Conservation (phyloP, 2,888 invertebrate genomes). For the Agrilus mali region DNA sequence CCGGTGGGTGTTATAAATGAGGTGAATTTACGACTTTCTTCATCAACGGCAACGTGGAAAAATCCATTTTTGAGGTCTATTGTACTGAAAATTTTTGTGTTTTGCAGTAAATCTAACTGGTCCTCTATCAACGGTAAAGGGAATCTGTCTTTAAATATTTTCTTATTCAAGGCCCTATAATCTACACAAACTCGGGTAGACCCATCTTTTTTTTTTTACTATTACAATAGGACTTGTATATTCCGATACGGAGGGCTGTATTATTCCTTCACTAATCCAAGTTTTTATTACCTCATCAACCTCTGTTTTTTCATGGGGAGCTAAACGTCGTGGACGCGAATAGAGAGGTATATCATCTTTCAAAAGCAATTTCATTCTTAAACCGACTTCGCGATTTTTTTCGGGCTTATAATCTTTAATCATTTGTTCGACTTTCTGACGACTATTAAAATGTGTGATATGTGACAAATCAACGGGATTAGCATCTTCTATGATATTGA, state of each 20-base stretch:
- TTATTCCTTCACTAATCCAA: constrained; percentile 23
- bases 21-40: constrained; percentile 21
- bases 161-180: constrained; percentile 26
- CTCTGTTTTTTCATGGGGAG: constrained; percentile 14
- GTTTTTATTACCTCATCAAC: constrained; percentile 19
- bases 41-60: constrained; percentile 24
- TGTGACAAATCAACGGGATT: no score
- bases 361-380: constrained; percentile 21
- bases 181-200: constrained; percentile 24
- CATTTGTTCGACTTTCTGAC: constrained; percentile 6
- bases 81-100: no score
- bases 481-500: no score
- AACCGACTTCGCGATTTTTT: constrained; percentile 12
- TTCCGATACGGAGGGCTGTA: constrained; percentile 21
- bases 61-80: no score
- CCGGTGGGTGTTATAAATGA: constrained; percentile 27
- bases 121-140: constrained; percentile 28
- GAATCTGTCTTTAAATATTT: constrained; percentile 19
- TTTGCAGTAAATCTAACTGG: constrained; percentile 20
- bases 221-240: constrained; percentile 23
- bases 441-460: no score
- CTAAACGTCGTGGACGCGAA: constrained; percentile 16
- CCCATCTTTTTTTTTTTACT: constrained; percentile 19
- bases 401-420: constrained; percentile 15
- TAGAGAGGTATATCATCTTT: constrained; percentile 20